Percentiles rank a stretch among this genome's conserved stretches.
These are phyloP conservation scores for Helarctos malayanus DNA, from an alignment of 2,797 vertebrate species.

Conservation along the genomic window DNA sequence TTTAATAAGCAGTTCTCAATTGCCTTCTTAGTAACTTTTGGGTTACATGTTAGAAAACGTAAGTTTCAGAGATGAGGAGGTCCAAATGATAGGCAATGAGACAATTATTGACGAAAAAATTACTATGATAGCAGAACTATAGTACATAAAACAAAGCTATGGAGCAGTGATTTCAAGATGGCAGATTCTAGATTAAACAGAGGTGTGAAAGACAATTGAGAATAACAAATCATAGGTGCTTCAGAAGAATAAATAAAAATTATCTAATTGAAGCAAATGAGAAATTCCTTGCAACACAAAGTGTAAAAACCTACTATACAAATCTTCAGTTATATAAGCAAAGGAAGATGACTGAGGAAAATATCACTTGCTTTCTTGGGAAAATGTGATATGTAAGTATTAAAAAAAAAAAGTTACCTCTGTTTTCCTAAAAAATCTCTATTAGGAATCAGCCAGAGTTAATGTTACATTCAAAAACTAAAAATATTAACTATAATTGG, in stretches of 20 bases:
- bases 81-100: background rate
- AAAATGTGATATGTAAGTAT: background rate
- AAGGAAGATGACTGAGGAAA: constrained; percentile 12
- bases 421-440: background rate
- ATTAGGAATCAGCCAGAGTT: background rate
- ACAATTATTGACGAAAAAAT: background rate
- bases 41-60: background rate
- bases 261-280: background rate
- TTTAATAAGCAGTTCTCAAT: background rate
- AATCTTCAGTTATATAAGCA: background rate
- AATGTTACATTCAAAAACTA: constrained; percentile 16
- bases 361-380: background rate
- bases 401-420: constrained; percentile 6
- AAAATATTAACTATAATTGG: background rate
- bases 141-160: background rate
- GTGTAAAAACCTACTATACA: background rate
- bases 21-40: background rate
- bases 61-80: background rate
- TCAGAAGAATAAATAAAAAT: constrained; percentile 48
- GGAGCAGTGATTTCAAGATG: background rate
- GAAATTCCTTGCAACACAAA: constrained; percentile 7
- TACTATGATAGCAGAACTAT: background rate
- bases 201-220: background rate
- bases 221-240: background rate
- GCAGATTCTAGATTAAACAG: background rate